Evolutionary conservation across 2,113 vertebrate genomes (phyloP), one percentile per base, ranked within the genome.

Genomic region (Actenoides lindsayi): DNA sequence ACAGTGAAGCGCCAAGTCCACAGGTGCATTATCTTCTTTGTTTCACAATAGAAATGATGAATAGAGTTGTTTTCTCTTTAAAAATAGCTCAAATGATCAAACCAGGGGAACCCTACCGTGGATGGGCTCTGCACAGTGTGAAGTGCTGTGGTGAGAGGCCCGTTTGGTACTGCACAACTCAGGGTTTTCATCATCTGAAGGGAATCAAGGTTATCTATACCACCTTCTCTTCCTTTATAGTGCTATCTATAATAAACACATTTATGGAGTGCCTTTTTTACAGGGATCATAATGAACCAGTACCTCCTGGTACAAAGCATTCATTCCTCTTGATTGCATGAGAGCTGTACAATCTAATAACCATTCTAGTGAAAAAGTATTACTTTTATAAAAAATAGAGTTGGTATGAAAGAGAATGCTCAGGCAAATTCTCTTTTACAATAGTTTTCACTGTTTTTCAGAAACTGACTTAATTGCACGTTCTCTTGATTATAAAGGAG

Each of bases 41-140:
- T 67, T 70, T 89, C 73, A 56, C n/a, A 63, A 56, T 27, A 59
- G 13, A 84, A 89, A 82, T 71, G 0, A 84, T n/a, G 3, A 87
- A 24, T 19, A 30, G 21, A 54, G 21, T 37, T 70, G n/a, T 91
- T 74, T 78, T 48, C 31, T 77, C 88, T 50, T 19, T 3, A 83
- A 92, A 87, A 69, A 30, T 18, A 73, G 6, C 23, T 95, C 20
- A 48, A 48, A 57, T 65, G 21, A 33, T 30, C 44, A 53, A 80
- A 83, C 0, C 53, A 16, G 28, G 25, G 11, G 16, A 91, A 63
- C 14, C 11, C 14, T 63, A 25, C 21, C 15, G 20, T 0, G 1
- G 37, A 41, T 48, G 76, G 15, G 33, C 16, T 54, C 35, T 83
- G 33, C 41, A 56, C 28, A 71, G 28, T 0, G 0, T 57, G 27